Percentiles rank a stretch among this genome's conserved stretches.
Conservation (phyloP, 2,888 invertebrate genomes). For the Torymus tubicola region DNA sequence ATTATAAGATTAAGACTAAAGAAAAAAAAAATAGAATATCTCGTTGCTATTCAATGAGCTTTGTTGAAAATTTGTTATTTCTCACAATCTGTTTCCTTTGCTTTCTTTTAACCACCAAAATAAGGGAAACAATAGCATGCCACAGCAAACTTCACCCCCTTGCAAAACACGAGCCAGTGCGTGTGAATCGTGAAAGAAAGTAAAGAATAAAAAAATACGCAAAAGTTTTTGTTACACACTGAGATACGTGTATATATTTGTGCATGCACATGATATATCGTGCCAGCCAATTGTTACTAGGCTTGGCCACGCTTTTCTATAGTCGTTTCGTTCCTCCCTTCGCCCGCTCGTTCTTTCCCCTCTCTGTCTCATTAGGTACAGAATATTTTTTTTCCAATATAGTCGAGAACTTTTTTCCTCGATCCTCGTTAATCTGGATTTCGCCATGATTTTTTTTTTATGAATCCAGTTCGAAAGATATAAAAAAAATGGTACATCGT, state of each 20-base stretch:
- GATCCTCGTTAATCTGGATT: conserved; percentile 14
- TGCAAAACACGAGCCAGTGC: conserved; percentile 30
- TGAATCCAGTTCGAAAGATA: not conserved
- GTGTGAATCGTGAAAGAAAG: not conserved
- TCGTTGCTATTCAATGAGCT: conserved; percentile 51
- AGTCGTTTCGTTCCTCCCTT: not conserved
- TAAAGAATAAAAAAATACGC: not conserved
- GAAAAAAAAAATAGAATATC: not conserved
- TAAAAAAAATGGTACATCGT: not conserved
- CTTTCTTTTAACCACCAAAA: conserved; percentile 39
- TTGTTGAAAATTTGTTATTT: conserved; percentile 57
- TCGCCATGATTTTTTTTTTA: not conserved
- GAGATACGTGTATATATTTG: not conserved
- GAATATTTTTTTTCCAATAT: not conserved
- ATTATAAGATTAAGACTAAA: no score
- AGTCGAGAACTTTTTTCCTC: conserved; percentile 20
- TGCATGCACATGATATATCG: conserved; percentile 32
- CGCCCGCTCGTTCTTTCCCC: not conserved
- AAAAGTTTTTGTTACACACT: not conserved
- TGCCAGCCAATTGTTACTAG: conserved; percentile 13
- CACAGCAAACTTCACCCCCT: conserved; percentile 75
- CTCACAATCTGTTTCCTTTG: conserved; percentile 37
- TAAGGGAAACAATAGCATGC: conserved; percentile 63
- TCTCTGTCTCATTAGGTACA: not conserved
- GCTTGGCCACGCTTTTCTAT: conserved; percentile 1